phyloP scores from a whole-genome alignment of 2,797 vertebrate species.

The Novumbra hubbsi region DNA sequence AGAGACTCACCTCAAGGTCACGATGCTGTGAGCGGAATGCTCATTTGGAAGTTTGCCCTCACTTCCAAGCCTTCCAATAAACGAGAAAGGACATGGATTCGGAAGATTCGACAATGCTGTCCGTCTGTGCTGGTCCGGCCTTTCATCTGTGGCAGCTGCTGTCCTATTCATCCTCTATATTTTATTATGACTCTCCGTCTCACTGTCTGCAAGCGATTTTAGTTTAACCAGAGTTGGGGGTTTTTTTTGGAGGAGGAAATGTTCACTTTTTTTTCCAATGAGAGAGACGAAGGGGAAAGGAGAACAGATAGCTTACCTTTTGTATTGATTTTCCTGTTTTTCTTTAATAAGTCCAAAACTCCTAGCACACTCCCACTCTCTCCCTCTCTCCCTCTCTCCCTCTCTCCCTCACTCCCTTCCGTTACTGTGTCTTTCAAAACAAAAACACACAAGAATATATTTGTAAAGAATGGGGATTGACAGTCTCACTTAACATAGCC shows the following conservation, averaged over 20 bases:
- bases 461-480: conserved; percentile 48
- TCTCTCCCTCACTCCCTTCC: not conserved
- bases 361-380: conserved; percentile 5
- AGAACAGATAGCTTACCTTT: not conserved
- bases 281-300: not conserved
- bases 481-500: conserved; percentile 60
- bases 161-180: conserved; percentile 17
- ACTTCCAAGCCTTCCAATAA: conserved; percentile 62
- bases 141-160: conserved; percentile 10
- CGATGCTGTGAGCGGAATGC: conserved; percentile 76
- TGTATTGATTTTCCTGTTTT: not conserved
- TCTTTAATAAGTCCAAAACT: not conserved
- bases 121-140: conserved; percentile 27
- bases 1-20: conserved; percentile 76
- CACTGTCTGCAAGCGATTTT: not conserved
- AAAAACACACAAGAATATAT: conserved; percentile 16
- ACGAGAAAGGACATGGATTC: conserved; percentile 45
- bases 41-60: conserved; percentile 67
- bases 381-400: not conserved
- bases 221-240: not conserved
- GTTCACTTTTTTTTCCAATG: not conserved
- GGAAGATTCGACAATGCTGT: not conserved
- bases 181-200: not conserved
- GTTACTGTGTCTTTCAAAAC: not conserved
- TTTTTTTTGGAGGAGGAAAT: not conserved